Conservation (phyloP, 2,888 invertebrate species). For the Cryptosula pallasiana region DNA sequence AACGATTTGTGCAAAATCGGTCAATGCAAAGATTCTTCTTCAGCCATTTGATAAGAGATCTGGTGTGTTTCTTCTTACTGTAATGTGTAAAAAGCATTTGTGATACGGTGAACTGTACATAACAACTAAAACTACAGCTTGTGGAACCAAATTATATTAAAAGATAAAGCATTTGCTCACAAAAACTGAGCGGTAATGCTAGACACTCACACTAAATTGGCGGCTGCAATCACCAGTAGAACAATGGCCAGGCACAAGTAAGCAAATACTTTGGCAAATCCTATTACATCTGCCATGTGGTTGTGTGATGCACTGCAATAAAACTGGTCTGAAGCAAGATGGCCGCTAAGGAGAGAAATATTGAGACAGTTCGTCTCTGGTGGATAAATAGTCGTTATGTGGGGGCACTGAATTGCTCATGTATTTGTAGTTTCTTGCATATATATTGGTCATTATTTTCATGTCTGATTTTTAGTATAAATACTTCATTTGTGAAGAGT, state of each 20-base stretch:
- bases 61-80: neutral
- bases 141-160: neutral
- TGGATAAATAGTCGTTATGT: no score
- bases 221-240: neutral
- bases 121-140: neutral
- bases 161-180: neutral
- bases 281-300: neutral
- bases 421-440: no score
- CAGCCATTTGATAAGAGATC: neutral
- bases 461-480: no score
- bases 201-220: neutral
- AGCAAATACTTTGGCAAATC: neutral
- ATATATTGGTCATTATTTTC: no score
- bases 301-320: no score
- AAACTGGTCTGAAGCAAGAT: no score
- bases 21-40: neutral
- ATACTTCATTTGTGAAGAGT: no score
- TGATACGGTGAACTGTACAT: no score
- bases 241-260: neutral
- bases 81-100: neutral
- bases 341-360: no score
- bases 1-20: no score
- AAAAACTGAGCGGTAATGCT: neutral
- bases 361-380: no score
- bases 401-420: no score